Conservation (phyloP, 2,797 vertebrate genomes). For the Tenualosa ilisha region DNA sequence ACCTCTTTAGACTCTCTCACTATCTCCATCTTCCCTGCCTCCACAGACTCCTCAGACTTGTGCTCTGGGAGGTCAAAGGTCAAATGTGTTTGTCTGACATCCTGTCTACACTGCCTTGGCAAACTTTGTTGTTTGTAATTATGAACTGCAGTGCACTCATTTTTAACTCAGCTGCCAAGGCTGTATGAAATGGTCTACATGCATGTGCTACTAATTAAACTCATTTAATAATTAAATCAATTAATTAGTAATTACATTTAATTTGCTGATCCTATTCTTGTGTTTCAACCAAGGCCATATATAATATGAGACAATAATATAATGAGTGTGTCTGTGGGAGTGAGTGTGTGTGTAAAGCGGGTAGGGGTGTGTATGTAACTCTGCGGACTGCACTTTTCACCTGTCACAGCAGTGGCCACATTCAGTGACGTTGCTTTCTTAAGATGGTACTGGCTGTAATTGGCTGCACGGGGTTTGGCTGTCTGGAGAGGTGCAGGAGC, state of each 20-base stretch:
- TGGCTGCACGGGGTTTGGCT: not conserved
- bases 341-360: no score
- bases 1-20: no score
- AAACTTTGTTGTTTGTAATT: no score
- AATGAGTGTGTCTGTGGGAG: not conserved
- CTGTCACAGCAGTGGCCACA: not conserved
- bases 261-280: no score
- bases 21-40: not conserved
- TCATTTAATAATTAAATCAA: no score
- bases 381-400: not conserved
- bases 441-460: not conserved
- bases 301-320: not conserved
- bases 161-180: no score
- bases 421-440: not conserved
- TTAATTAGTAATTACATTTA: no score
- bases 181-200: no score
- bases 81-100: not conserved
- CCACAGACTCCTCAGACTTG: not conserved
- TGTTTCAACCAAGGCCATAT: not conserved
- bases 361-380: no score
- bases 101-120: not conserved
- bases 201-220: no score
- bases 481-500: not conserved
- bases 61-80: not conserved
- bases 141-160: no score